Base-by-base conservation (phyloP, 2,797 vertebrate genomes). In the Anabacerthia variegaticeps region DNA sequence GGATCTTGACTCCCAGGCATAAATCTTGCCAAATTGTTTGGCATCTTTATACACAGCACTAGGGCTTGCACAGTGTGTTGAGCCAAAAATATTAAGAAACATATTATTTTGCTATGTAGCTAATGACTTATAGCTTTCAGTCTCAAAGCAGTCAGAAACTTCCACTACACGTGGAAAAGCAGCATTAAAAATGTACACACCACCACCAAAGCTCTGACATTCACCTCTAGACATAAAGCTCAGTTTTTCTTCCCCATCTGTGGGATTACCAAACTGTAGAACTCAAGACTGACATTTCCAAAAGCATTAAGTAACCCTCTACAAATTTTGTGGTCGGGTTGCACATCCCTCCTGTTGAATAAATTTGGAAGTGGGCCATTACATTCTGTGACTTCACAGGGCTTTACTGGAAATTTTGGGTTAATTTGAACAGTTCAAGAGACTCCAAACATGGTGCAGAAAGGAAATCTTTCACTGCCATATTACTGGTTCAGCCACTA, bases 81-180 rank as follows among this genome's bases (percentile, higher is more conserved):
- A 79, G 87, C 91, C 82, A 91, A 92, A 96, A 91, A 82, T 51
- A 93, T 52, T 80, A 91, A 88, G 91, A 92, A 92, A 72, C 48
- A 21, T 1, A 58, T 66, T 75, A 83, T 89, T 85, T 82, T 68
- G 46, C 80, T 88, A 69, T 48, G 69, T 37, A 81, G 72, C 54
- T 76, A 85, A 91, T 72, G 78, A 88, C 78, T 88, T 95, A 23
- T 4, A 75, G 62, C 20, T 88, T 88, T 91, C 66, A 51, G 58
- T 65, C 75, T 88, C 65, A 51, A 65, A 92, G 48, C 34, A 61
- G 52, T 91, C 69, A 76, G 68, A 83, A 92, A 74, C 30, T 62
- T 84, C 28, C 19, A 67, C 41, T 24, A 52, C 44, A 43, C 24
- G 49, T 85, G 85, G 56, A 85, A 94, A 85, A 71, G 6, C 41